phyloP scores from a whole-genome alignment of 2,113 vertebrate genomes.

The Mustelus asterias region DNA sequence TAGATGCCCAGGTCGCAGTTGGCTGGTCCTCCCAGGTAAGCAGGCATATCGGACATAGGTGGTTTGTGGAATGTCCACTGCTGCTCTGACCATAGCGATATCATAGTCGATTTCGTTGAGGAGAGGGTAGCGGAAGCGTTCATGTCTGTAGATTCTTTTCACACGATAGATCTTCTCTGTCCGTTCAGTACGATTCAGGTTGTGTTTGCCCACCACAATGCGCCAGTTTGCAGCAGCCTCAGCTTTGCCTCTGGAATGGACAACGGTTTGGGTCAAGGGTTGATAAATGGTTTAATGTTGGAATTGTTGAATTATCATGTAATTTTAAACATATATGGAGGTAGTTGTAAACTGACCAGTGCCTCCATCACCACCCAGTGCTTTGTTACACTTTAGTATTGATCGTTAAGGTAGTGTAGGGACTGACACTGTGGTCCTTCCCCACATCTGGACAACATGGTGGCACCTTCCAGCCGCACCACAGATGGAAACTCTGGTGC shows the following conservation, averaged over 20 bases:
- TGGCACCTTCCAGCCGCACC: background rate
- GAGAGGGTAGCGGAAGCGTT: slow-evolving; percentile 56
- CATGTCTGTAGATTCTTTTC: slow-evolving; percentile 61
- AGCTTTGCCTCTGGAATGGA: slow-evolving; percentile 53
- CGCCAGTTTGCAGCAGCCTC: slow-evolving; percentile 59
- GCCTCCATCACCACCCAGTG: background rate
- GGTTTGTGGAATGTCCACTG: slow-evolving; percentile 52
- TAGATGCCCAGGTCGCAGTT: slow-evolving; percentile 53
- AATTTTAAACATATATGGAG: background rate
- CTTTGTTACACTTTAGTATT: background rate
- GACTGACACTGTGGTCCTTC: too few species aligned
- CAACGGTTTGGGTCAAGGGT: background rate
- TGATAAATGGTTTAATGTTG: background rate
- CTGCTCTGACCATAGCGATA: slow-evolving; percentile 60
- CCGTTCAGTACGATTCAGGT: slow-evolving; percentile 55
- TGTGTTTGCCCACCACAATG: slow-evolving; percentile 65
- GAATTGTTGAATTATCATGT: background rate
- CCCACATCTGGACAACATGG: background rate
- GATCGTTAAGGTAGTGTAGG: background rate
- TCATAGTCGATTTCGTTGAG: slow-evolving; percentile 62
- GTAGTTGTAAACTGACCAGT: background rate
- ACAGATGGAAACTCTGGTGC: background rate
- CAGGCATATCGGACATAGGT: slow-evolving; percentile 59
- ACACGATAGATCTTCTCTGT: slow-evolving; percentile 53
- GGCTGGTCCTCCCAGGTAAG: slow-evolving; percentile 59